Conservation (phyloP, 1,140 invertebrate species). For the Ostrea denselamellosa region DNA sequence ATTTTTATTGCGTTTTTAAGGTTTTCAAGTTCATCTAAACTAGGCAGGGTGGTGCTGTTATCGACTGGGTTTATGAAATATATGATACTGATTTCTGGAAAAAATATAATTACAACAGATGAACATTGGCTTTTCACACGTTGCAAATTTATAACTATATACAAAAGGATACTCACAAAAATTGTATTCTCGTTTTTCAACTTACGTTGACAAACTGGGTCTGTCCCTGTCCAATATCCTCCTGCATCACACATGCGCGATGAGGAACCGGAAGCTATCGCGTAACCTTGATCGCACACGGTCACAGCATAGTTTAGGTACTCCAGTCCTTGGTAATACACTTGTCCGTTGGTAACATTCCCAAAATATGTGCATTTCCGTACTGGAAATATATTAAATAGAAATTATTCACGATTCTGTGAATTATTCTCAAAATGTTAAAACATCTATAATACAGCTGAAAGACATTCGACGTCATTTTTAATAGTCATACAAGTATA, state of each 20-base stretch:
- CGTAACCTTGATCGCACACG: conserved; percentile 11
- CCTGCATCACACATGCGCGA: not conserved
- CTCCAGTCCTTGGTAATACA: not conserved
- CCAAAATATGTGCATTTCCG: not conserved
- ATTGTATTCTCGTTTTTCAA: not conserved
- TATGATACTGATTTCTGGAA: not conserved
- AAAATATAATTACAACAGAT: not conserved
- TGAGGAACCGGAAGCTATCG: conserved; percentile 9
- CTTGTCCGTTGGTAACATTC: not conserved
- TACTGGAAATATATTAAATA: not conserved
- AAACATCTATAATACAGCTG: no score
- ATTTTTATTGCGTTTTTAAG: not conserved
- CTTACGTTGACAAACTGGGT: conserved; percentile 35
- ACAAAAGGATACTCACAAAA: no score
- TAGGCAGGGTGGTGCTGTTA: not conserved
- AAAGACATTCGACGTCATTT: no score
- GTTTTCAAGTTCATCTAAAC: not conserved
- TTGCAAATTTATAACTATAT: no score
- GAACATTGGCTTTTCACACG: no score
- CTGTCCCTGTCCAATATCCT: not conserved
- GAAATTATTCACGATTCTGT: not conserved
- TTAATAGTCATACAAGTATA: no score
- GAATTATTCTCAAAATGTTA: no score
- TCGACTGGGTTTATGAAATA: not conserved
- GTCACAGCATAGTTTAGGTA: conserved; percentile 38